Evolutionary conservation across 1,140 invertebrate species (phyloP).

Genomic region (Nebria ingens): DNA sequence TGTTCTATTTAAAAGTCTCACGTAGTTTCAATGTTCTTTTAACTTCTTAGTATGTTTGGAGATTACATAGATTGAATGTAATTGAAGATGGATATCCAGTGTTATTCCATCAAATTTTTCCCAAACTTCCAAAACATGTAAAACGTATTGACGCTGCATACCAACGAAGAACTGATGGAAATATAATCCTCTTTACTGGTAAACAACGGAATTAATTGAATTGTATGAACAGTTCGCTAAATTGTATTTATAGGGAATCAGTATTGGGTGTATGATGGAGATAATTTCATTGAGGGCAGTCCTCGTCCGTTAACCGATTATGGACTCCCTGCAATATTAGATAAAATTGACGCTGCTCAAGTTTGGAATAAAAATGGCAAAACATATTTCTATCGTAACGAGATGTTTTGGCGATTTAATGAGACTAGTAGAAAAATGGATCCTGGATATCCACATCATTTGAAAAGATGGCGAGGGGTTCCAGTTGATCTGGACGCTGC

Average conservation of each 20-base stretch:
- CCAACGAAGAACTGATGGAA: slow-evolving; percentile 52
- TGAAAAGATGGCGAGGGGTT: slow-evolving; percentile 55
- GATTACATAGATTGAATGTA: slow-evolving; percentile 38
- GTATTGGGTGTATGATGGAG: slow-evolving; percentile 59
- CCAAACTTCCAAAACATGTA: slow-evolving; percentile 45
- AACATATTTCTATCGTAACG: slow-evolving; percentile 47
- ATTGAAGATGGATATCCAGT: slow-evolving; percentile 52
- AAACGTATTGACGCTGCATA: slow-evolving; percentile 63
- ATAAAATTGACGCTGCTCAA: slow-evolving; percentile 59
- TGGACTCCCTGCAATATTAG: slow-evolving; percentile 48
- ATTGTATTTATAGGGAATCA: slow-evolving; percentile 41
- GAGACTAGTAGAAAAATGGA: slow-evolving; percentile 46
- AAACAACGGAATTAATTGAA: not conserved
- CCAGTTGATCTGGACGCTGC: slow-evolving; percentile 52
- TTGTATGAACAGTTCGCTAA: not conserved
- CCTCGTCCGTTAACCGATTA: slow-evolving; percentile 46
- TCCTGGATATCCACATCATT: slow-evolving; percentile 52
- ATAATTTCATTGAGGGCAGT: slow-evolving; percentile 42
- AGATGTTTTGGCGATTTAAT: slow-evolving; percentile 59
- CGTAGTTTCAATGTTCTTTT: not conserved
- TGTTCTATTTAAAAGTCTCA: slow-evolving; percentile 8
- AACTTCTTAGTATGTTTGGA: slow-evolving; percentile 46
- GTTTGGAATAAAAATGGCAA: slow-evolving; percentile 48
- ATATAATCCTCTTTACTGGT: slow-evolving; percentile 68
- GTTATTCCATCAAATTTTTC: slow-evolving; percentile 46